Evolutionary conservation across 2,888 invertebrate genomes (phyloP).

Genomic region (Atherix ibis): DNA sequence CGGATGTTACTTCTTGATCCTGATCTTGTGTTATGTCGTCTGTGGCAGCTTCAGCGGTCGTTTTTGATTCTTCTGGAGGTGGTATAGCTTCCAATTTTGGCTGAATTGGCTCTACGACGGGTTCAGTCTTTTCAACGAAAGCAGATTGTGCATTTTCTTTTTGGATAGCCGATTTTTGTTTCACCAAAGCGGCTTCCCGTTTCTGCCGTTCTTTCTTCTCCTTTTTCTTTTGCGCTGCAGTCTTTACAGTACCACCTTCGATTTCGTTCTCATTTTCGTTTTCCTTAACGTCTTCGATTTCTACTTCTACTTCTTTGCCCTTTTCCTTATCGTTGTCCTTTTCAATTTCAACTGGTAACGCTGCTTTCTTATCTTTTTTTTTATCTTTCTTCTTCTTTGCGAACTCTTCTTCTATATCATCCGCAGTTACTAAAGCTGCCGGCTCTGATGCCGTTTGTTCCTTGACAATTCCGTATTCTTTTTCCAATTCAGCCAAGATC

Average conservation of each 20-base stretch:
- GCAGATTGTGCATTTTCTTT: slow-evolving; percentile 13
- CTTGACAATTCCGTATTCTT: slow-evolving; percentile 58
- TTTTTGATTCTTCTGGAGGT: slow-evolving; percentile 20
- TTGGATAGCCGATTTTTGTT: slow-evolving; percentile 16
- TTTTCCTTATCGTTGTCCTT: slow-evolving; percentile 11
- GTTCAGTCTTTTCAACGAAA: slow-evolving; percentile 10
- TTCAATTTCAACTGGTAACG: too few species aligned
- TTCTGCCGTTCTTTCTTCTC: slow-evolving; percentile 74
- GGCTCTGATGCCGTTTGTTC: slow-evolving; percentile 23
- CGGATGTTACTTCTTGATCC: slow-evolving; percentile 10
- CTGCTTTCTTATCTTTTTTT: slow-evolving; percentile 12
- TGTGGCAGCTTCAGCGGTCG: slow-evolving; percentile 23
- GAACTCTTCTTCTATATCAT: slow-evolving; percentile 30
- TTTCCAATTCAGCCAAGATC: slow-evolving; percentile 64
- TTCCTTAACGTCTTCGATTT: slow-evolving; percentile 24
- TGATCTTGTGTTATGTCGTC: slow-evolving; percentile 19
- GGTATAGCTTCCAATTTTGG: background rate
- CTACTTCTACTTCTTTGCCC: slow-evolving; percentile 17
- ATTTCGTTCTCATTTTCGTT: slow-evolving; percentile 39
- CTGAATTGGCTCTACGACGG: too few species aligned
- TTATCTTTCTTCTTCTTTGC: slow-evolving; percentile 20
- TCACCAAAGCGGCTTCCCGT: slow-evolving; percentile 42
- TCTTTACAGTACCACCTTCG: slow-evolving; percentile 48
- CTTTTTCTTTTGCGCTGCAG: slow-evolving; percentile 77
- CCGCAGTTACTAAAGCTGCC: slow-evolving; percentile 19